Base-by-base conservation (phyloP, 2,888 invertebrate species). In the Phorcus lineatus region DNA sequence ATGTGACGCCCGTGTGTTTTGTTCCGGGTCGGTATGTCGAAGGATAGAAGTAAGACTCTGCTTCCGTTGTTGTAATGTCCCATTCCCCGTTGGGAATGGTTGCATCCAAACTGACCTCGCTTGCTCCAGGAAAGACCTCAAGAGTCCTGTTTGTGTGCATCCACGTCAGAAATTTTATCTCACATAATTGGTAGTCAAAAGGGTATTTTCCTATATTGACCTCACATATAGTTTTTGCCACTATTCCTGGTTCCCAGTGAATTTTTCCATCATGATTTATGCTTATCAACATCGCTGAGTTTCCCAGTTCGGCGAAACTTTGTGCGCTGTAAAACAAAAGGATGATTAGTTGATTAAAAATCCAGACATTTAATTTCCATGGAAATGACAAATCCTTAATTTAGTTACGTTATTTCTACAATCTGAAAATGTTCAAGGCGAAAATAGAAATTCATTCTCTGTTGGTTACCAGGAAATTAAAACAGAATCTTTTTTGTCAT, bases 191-290 rank as follows among this genome's bases (percentile, higher is more conserved):
- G 74, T 84, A 84, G 80, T 88, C 88, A 77, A 88, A 88, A 1
- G 88, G 88, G 66, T 88, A 88, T 57, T 88, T 86, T n/a, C 86
- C 87, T 19, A 88, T 87, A 82, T 87, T 87, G 13, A 88, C 87
- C 77, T 87, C 88, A 78, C 88, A 88, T 54, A 87, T 87, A 19
- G 88, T 88, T 77, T 87, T 85, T 36, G 86, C 87, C 47, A 88
- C 83, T 11, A 87, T 84, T n/a, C 87, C 87, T 2, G 88, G 88
- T 78, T 87, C 87, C 87, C 87, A 88, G 24, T 86, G 84, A 16
- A 88, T 79, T 67, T 84, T 83, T 0, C 88, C 88, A 11, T 80
- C 77, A 74, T 83, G 74, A 52, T 83, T 84, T 17, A 88, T 80
- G 81, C 85, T 86, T 57, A 88, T 83, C 66, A 85, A 80, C 81